Percentiles rank a stretch among this genome's conserved stretches.
Conservation (phyloP, 2,888 invertebrate genomes). For the Orthonevra nobilis region DNA sequence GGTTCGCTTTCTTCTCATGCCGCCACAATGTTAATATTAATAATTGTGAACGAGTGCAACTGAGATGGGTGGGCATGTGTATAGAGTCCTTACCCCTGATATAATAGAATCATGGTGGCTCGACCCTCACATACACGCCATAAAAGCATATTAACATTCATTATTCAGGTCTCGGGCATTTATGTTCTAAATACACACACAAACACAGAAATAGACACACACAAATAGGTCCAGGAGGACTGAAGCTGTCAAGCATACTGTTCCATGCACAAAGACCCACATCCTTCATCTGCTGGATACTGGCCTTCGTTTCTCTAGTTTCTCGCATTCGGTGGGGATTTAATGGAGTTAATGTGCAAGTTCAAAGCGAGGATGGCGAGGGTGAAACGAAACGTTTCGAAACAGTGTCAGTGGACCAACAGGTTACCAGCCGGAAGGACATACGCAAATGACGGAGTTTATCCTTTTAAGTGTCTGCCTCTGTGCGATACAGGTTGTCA, state of each 20-base stretch:
- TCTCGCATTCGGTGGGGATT: conserved; percentile 50
- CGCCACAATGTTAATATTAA: conserved; percentile 61
- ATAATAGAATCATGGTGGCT: conserved; percentile 62
- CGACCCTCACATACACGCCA: conserved; percentile 59
- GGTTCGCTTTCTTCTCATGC: not conserved
- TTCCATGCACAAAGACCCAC: conserved; percentile 31
- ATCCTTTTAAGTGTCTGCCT: conserved; percentile 39
- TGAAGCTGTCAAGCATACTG: not conserved
- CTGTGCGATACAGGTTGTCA: conserved; percentile 10
- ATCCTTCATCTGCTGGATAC: conserved; percentile 43
- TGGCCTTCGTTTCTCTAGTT: conserved; percentile 33
- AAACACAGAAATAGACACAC: conserved; percentile 19
- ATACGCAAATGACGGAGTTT: conserved; percentile 43
- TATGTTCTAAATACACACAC: conserved; percentile 51
- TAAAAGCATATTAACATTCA: conserved; percentile 71
- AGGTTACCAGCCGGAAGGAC: conserved; percentile 56
- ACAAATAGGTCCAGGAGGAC: not conserved
- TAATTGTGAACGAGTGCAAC: conserved; percentile 59
- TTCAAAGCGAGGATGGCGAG: conserved; percentile 26
- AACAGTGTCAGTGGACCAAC: conserved; percentile 66
- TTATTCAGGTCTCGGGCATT: conserved; percentile 68
- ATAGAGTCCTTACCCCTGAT: conserved; percentile 4
- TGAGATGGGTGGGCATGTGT: not conserved
- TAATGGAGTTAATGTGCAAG: conserved; percentile 56
- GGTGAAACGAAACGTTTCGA: conserved; percentile 22